Evolutionary conservation across 1,140 invertebrate species (phyloP), one percentile per base, ranked within the genome.

Genomic region (Camponotus vicinus): DNA sequence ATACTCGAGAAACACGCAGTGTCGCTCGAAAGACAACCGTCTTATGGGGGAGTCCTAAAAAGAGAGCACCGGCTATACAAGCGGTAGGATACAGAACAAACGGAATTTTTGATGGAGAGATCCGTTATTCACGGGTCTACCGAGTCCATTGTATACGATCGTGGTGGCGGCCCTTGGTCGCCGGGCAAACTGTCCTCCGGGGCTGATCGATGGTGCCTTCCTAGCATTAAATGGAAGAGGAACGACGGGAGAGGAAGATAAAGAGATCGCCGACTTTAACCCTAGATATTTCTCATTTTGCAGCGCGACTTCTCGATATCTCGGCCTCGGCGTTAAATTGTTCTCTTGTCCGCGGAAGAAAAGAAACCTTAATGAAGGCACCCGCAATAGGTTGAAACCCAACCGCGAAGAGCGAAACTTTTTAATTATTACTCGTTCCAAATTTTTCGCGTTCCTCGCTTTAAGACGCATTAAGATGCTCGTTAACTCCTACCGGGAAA

Each of bases 21-120:
- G 67, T 27, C 55, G 27, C 3, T 21, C 40, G 40, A 7, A 34
- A 71, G 21, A 45, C 67, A 40, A 34, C 40, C 61, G 1, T 52
- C n/a, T 6, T 59, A 61, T 34, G 27, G 79, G 79, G 55, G 40
- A 52, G 49, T 52, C 49, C 1, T 61, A 64, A 70, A 80, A 78
- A 90, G 71, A 86, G 71, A 57, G 42, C 64, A 71, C 45, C n/a
- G 27, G 18, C 67, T 71, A 42, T 80, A 75, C 71, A 57, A 52
- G 86, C 78, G 67, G 52, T 40, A 32, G 79, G 75, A 83, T 77
- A 85, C 82, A 21, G 87, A 63, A 90, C 93, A 93, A 94, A 94
- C 93, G 86, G 93, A 94, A 93, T 93, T 94, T 93, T 93, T 93
- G 90, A 94, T 93, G 85, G 79, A 69, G 83, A 82, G 87, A 93